Base-by-base conservation (phyloP, 2,888 invertebrate genomes). In the Epirrhoe tristata region DNA sequence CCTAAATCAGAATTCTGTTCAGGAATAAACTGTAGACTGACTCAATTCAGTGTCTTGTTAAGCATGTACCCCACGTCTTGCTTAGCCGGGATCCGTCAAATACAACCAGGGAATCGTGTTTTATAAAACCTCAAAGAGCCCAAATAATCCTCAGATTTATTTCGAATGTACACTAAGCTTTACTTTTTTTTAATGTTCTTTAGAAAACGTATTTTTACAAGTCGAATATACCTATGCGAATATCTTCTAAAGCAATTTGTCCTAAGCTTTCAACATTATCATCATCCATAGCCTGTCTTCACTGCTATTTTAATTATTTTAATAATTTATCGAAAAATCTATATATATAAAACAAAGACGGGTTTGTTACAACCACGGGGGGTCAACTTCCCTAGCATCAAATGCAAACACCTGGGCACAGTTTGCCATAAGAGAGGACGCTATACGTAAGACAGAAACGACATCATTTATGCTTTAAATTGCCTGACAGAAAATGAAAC, bases 91-190 rank as follows among this genome's bases (percentile, higher is more conserved):
- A 16, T 50, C 53, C 55, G 43, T 39, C 32, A 67, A 69, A 70
- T 34, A 43, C 59, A 64, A 14, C 8, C 51, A 32, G 48, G 53
- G 69, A 69, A 69, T 71, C 66, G 55, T 63, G 62, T 74, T 72
- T 66, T 69, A 64, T 64, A 72, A 65, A 70, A 63, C 61, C 17
- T 67, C 46, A 66, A 63, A 50, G 55, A 55, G 56, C 53, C 17
- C 50, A 24, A 54, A 62, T 52, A 46, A 66, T 58, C 55, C 66
- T 59, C 54, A 60, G 62, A 55, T 63, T 59, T 62, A 48, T 59
- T 63, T 16, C 16, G 48, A 52, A 8, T 34, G 59, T 63, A 58
- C 5, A 36, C 5, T 31, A 24, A 16, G n/a, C 32, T 17, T 55
- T 55, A 17, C 8, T 24, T 50, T 52, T 17, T 16, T 17, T 6